Conservation (phyloP, 2,888 invertebrate species). For the Phorcus lineatus region DNA sequence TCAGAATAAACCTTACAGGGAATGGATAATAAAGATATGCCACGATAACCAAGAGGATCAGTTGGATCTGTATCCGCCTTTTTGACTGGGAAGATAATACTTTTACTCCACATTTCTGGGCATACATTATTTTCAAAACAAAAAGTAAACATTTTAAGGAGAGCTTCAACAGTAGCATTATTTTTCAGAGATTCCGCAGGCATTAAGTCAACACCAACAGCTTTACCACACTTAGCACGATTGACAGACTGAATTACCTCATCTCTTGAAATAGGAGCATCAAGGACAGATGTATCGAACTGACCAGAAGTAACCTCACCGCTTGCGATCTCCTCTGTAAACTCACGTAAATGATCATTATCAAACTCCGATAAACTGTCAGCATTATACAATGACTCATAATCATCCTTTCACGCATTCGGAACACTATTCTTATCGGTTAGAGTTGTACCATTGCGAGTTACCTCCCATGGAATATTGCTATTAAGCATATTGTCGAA, state of each 20-base stretch:
- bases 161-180: neutral
- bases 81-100: slow-evolving; percentile 18
- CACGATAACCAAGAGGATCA: slow-evolving; percentile 26
- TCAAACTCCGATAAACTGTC: too few species aligned
- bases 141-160: slow-evolving; percentile 5
- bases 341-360: too few species aligned
- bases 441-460: too few species aligned
- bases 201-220: slow-evolving; percentile 10
- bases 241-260: neutral
- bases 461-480: too few species aligned
- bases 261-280: slow-evolving; percentile 8
- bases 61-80: slow-evolving; percentile 12
- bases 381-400: too few species aligned
- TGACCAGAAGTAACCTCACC: too few species aligned
- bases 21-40: slow-evolving; percentile 11
- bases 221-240: slow-evolving; percentile 17
- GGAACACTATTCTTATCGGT: too few species aligned
- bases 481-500: too few species aligned
- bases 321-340: too few species aligned
- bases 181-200: slow-evolving; percentile 15
- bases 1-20: neutral
- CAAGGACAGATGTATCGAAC: neutral
- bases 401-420: too few species aligned
- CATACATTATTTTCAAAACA: neutral
- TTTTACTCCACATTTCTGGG: slow-evolving; percentile 16